Evolutionary conservation across 2,113 vertebrate species (phyloP).

Genomic region (Alexandromys fortis): DNA sequence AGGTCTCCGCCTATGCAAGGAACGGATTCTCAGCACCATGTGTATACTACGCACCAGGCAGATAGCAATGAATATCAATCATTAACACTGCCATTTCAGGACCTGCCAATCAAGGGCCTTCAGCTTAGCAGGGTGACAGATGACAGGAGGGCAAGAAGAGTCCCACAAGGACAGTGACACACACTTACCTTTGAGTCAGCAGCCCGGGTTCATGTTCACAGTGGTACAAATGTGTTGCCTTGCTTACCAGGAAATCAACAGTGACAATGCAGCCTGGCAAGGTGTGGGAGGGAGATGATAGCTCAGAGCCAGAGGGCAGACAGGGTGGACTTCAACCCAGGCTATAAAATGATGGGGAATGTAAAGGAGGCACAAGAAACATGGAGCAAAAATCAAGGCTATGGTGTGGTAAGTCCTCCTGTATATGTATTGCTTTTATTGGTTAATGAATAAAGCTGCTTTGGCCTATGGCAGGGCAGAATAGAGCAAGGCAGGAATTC

Average conservation of each 20-base stretch:
- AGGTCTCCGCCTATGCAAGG: neutral
- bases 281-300: neutral
- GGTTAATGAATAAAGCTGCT: no score
- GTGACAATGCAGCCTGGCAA: neutral
- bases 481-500: no score
- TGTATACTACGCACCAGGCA: neutral
- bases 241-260: neutral
- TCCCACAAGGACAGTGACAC: neutral
- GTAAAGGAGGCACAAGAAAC: neutral
- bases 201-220: neutral
- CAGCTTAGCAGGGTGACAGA: neutral
- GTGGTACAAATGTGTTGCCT: neutral
- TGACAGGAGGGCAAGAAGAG: neutral
- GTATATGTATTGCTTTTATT: no score
- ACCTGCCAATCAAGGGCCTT: neutral
- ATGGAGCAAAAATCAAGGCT: neutral
- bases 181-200: neutral
- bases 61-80: neutral
- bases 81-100: neutral
- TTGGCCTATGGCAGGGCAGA: no score
- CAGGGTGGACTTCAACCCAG: neutral
- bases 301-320: neutral
- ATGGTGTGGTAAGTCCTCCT: no score
- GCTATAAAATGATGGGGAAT: no score
- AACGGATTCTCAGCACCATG: neutral